Evolutionary conservation across 30 jellyfish, hydroid and myxozoan species (phyloP).

Genomic region (Cassiopea xamachana): DNA sequence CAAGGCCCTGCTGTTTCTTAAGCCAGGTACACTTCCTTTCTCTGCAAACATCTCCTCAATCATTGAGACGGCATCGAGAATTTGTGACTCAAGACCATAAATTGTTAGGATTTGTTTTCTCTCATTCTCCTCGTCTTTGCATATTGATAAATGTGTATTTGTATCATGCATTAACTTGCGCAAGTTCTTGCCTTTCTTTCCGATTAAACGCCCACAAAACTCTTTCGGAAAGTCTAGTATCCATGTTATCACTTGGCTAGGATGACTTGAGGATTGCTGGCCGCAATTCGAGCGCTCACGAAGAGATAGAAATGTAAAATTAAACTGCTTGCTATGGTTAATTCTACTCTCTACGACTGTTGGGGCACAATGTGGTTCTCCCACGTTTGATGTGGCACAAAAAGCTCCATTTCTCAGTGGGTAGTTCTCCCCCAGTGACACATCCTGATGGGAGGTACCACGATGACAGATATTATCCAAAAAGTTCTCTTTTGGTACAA

Average conservation of each 20-base stretch:
- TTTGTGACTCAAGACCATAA: conserved; percentile 33
- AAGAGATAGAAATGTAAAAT: neutral
- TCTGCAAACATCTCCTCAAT: conserved; percentile 32
- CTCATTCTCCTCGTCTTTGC: conserved; percentile 5
- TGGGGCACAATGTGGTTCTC: neutral
- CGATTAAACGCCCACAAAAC: conserved; percentile 78
- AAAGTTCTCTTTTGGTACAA: neutral
- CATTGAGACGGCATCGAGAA: conserved; percentile 32
- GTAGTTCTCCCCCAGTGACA: neutral
- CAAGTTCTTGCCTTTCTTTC: conserved; percentile 67
- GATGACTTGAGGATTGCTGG: conserved; percentile 2
- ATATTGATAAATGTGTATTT: conserved; percentile 28
- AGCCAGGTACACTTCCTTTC: neutral
- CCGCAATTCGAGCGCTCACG: conserved; percentile 20
- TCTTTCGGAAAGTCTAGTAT: conserved; percentile 66
- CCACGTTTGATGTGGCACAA: neutral
- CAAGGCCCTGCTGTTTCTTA: conserved; percentile 13
- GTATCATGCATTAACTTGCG: conserved; percentile 39
- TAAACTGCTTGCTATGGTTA: neutral
- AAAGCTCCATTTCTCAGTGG: neutral
- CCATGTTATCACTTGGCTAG: conserved; percentile 45
- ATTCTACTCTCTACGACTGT: neutral
- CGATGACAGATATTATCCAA: neutral
- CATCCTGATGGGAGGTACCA: neutral
- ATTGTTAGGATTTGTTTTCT: conserved; percentile 8